Conservation (phyloP, 2,888 invertebrate species). For the Agrotis clavis region DNA sequence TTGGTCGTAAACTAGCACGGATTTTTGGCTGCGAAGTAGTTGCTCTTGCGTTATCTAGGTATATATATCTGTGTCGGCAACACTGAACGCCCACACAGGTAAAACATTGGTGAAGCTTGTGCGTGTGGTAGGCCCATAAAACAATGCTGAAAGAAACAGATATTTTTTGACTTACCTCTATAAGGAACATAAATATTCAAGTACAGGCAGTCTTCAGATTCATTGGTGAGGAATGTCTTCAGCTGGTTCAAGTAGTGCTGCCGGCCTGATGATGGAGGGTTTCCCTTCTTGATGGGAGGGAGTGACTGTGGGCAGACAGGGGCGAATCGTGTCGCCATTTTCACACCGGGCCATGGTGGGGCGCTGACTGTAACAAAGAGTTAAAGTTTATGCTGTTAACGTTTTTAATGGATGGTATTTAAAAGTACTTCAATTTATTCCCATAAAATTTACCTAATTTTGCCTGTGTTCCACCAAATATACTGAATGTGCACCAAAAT, state of each 20-base stretch:
- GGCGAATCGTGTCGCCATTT: constrained; percentile 93
- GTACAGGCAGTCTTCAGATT: constrained; percentile 97
- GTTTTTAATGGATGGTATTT: no score
- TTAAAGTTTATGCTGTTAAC: neutral
- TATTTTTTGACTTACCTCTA: constrained; percentile 92
- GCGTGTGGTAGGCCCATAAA: no score
- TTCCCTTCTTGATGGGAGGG: constrained; percentile 92
- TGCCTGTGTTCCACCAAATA: no score
- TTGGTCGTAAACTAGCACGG: no score
- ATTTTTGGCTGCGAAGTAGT: no score
- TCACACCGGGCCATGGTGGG: constrained; percentile 94
- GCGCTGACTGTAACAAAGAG: constrained; percentile 92
- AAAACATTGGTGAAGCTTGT: no score
- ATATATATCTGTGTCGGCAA: no score
- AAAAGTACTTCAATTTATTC: no score
- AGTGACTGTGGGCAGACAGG: constrained; percentile 97
- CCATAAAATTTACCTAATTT: no score
- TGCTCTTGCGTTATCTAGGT: no score
- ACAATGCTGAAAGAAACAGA: neutral
- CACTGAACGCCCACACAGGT: no score
- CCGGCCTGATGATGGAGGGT: constrained; percentile 92
- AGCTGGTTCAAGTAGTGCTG: constrained; percentile 94
- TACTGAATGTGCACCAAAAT: no score
- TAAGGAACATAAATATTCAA: constrained; percentile 98
- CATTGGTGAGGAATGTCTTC: constrained; percentile 93